phyloP scores from a whole-genome alignment of 2,888 invertebrate genomes.

The Ectemnius continuus region DNA sequence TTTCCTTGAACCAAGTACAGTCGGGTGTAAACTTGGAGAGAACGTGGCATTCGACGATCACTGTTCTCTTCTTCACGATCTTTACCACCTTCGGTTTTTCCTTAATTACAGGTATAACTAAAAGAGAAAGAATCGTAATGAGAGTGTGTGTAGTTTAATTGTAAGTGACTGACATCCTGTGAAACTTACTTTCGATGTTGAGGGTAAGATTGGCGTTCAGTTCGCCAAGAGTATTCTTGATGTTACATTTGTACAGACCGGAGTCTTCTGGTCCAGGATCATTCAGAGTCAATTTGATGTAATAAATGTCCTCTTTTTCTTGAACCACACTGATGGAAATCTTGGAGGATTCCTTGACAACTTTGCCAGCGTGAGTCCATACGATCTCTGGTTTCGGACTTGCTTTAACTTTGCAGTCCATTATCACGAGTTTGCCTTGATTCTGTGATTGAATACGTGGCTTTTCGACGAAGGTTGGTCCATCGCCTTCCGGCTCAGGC shows the following conservation, averaged over 20 bases:
- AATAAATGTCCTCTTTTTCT: constrained; percentile 89
- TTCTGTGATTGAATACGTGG: constrained; percentile 92
- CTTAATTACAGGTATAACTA: constrained; percentile 95
- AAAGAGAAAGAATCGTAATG: constrained; percentile 37
- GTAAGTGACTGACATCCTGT: background rate
- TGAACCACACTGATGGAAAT: constrained; percentile 86
- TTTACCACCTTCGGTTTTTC: constrained; percentile 95
- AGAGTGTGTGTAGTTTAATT: background rate
- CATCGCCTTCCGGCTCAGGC: constrained; percentile 94
- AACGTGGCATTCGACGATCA: constrained; percentile 95
- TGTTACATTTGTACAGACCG: constrained; percentile 98
- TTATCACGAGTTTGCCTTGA: constrained; percentile 90
- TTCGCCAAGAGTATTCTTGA: constrained; percentile 97
- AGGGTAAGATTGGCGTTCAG: constrained; percentile 97
- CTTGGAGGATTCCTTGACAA: constrained; percentile 89
- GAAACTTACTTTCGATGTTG: constrained; percentile 95
- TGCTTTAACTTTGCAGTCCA: constrained; percentile 93
- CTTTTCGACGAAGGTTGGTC: constrained; percentile 96
- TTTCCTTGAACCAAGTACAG: constrained; percentile 96
- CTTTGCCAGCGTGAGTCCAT: constrained; percentile 90
- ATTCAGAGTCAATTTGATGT: constrained; percentile 90
- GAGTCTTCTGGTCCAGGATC: constrained; percentile 97
- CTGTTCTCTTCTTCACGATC: constrained; percentile 93
- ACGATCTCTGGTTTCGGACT: constrained; percentile 89
- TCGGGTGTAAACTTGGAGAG: constrained; percentile 95